Evolutionary conservation across 2,113 vertebrate species (phyloP).

Genomic region (Isichthys henryi): DNA sequence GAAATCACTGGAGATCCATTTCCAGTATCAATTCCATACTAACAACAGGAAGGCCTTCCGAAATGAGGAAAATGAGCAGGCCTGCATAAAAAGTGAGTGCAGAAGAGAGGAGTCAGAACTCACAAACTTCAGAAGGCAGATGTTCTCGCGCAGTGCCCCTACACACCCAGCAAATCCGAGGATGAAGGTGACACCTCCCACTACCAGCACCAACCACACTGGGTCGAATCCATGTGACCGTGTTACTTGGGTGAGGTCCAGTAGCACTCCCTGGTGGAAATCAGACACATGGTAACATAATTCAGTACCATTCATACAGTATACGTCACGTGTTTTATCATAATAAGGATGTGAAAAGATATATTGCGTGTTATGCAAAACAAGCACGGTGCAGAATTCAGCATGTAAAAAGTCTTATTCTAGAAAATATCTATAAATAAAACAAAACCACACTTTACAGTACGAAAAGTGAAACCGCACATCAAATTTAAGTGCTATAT

Average conservation of each 20-base stretch:
- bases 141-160: conserved; percentile 73
- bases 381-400: background rate
- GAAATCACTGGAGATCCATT: background rate
- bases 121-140: conserved; percentile 75
- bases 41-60: background rate
- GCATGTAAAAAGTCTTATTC: background rate
- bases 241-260: conserved; percentile 83
- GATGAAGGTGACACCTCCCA: conserved; percentile 71
- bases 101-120: conserved; percentile 42
- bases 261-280: conserved; percentile 71
- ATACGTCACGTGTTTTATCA: background rate
- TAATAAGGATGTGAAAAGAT: background rate
- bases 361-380: background rate
- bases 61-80: background rate
- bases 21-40: background rate
- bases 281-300: background rate
- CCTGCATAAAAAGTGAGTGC: conserved; percentile 48
- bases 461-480: background rate
- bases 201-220: conserved; percentile 67
- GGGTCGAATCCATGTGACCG: conserved; percentile 79
- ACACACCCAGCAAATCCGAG: conserved; percentile 73
- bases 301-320: background rate
- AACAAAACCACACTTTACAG: background rate
- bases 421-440: background rate
- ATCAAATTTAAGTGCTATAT: background rate